Percentiles rank a stretch among this genome's conserved stretches.
Evolutionary conservation across 2,113 vertebrate genomes (phyloP).

Genomic region (Ondatra zibethicus): DNA sequence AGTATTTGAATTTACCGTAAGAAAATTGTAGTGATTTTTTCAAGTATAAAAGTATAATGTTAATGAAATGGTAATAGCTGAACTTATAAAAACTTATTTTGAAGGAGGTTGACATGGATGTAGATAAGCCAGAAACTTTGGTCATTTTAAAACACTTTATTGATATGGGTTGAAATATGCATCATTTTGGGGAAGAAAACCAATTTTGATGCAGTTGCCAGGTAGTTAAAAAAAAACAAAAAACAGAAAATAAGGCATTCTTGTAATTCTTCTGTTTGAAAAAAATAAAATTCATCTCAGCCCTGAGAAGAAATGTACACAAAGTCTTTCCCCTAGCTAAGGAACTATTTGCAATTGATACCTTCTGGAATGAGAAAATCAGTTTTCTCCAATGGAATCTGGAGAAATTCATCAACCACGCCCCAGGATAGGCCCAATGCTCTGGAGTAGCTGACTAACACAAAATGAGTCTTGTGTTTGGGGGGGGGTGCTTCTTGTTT

Average conservation of each 20-base stretch:
- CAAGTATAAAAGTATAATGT: conserved; percentile 43
- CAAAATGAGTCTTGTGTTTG: neutral
- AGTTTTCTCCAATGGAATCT: neutral
- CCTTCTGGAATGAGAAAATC: neutral
- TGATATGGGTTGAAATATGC: neutral
- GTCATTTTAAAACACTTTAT: conserved; percentile 13
- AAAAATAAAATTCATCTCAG: conserved; percentile 13
- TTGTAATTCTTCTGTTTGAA: conserved; percentile 1
- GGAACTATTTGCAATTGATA: neutral
- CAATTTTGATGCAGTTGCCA: neutral
- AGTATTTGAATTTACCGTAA: conserved; percentile 39
- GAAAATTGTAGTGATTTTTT: conserved; percentile 46
- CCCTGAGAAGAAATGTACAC: neutral
- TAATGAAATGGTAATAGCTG: conserved; percentile 34
- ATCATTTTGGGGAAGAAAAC: neutral
- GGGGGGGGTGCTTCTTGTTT: neutral
- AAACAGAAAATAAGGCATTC: neutral
- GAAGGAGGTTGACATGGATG: neutral
- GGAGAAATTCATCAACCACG: neutral
- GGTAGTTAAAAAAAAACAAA: conserved; percentile 7
- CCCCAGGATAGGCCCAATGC: neutral
- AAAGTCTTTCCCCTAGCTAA: neutral
- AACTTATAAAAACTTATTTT: conserved; percentile 44
- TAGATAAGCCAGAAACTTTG: conserved; percentile 20
- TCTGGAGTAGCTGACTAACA: neutral